Evolutionary conservation across 30 jellyfish, hydroid and myxozoan genomes (phyloP).

Genomic region (Hydractinia symbiolongicarpus): DNA sequence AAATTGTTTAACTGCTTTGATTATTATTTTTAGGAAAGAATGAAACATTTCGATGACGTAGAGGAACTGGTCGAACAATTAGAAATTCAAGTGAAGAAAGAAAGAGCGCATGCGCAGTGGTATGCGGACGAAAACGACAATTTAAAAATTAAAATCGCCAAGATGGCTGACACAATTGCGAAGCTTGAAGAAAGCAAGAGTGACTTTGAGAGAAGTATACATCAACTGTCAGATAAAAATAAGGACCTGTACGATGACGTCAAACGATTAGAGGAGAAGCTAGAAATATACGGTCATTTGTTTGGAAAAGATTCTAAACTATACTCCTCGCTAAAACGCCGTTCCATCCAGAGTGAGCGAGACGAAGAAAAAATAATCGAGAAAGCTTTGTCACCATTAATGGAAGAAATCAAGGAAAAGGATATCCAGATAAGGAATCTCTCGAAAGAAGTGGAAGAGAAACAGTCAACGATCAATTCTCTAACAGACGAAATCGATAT

Average conservation of each 20-base stretch:
- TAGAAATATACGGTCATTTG: constrained; percentile 23
- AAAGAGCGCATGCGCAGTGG: constrained; percentile 36
- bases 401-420: constrained; percentile 41
- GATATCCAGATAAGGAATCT: constrained; percentile 24
- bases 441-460: constrained; percentile 23
- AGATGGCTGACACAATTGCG: constrained; percentile 32
- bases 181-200: constrained; percentile 23
- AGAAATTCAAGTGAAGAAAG: constrained; percentile 27
- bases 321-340: constrained; percentile 28
- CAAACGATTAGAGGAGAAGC: constrained; percentile 27
- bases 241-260: constrained; percentile 32
- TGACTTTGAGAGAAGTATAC: constrained; percentile 22
- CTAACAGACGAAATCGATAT: constrained; percentile 29
- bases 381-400: constrained; percentile 38
- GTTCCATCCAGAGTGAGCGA: constrained; percentile 26
- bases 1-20: background rate
- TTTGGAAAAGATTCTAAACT: constrained; percentile 30
- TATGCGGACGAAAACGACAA: constrained; percentile 38
- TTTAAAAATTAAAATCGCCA: constrained; percentile 20
- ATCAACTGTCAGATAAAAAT: constrained; percentile 1
- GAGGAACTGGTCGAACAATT: constrained; percentile 37
- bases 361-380: constrained; percentile 32
- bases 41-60: constrained; percentile 33
- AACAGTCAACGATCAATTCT: constrained; percentile 17
- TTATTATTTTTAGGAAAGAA: constrained; percentile 17